Percentiles rank a stretch among this genome's conserved stretches.
These are phyloP conservation scores for Hipposideros armiger DNA, from an alignment of 2,113 vertebrate genomes.

Conservation along the genomic window DNA sequence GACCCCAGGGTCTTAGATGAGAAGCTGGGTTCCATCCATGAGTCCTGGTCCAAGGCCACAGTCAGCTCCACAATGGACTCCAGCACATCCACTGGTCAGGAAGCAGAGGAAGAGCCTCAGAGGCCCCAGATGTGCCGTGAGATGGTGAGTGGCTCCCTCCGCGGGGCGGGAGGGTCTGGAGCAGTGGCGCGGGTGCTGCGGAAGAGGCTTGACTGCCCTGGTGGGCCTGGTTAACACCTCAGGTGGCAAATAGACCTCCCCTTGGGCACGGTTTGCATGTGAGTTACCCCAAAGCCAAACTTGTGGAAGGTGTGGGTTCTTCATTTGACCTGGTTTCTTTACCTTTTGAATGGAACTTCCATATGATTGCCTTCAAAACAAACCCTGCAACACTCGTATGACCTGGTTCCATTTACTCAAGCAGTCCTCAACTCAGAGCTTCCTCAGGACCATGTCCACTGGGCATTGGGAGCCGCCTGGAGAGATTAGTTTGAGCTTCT, in stretches of 20 bases:
- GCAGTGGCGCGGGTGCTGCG: rapidly evolving
- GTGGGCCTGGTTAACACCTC: background rate
- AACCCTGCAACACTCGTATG: background rate
- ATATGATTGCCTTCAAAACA: background rate
- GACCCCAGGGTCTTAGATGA: conserved; percentile 47
- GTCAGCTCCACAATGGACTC: background rate
- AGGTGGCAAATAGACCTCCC: too few species aligned
- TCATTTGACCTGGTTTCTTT: background rate
- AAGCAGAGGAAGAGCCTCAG: background rate
- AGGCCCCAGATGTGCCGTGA: rapidly evolving
- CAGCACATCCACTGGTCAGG: background rate
- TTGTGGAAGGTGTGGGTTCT: background rate
- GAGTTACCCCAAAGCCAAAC: background rate
- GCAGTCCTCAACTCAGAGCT: background rate
- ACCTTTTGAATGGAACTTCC: background rate
- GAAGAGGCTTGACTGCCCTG: background rate
- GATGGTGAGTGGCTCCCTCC: background rate
- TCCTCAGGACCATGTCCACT: background rate
- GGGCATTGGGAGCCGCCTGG: background rate
- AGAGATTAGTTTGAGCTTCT: background rate
- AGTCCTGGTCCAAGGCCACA: background rate
- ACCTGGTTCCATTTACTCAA: background rate
- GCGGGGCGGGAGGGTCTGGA: background rate
- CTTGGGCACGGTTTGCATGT: background rate
- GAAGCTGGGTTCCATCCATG: background rate